These are phyloP conservation scores for Thymelicus acteon DNA, from an alignment of 2,888 invertebrate species.

Conservation along the genomic window DNA sequence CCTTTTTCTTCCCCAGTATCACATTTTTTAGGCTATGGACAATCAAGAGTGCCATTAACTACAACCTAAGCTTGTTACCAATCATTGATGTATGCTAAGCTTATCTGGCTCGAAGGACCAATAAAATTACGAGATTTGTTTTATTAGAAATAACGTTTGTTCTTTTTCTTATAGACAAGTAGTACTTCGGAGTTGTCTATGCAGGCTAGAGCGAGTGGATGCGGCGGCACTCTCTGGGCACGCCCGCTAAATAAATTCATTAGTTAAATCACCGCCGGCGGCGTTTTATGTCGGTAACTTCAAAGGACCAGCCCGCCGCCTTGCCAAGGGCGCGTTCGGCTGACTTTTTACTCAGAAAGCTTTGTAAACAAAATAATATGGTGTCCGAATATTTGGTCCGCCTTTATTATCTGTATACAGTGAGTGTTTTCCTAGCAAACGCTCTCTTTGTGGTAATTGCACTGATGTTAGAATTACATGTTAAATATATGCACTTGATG, in stretches of 20 bases:
- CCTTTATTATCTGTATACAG: conserved; percentile 81
- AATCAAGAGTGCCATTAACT: background rate
- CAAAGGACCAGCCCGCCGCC: conserved; percentile 75
- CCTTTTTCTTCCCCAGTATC: too few species aligned
- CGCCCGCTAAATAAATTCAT: conserved; percentile 85
- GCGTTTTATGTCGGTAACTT: conserved; percentile 84
- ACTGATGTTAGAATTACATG: conserved; percentile 58
- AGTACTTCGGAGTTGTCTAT: conserved; percentile 38
- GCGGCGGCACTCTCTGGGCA: conserved; percentile 59
- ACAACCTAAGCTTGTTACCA: background rate
- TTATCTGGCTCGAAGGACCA: conserved; percentile 39
- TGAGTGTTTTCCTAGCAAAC: conserved; percentile 74
- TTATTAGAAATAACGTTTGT: background rate
- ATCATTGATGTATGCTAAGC: background rate
- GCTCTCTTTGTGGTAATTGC: conserved; percentile 71
- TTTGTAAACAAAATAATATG: conserved; percentile 84
- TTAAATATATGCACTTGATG: too few species aligned
- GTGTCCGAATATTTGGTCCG: conserved; percentile 82
- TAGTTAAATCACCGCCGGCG: conserved; percentile 85
- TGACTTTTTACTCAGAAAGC: conserved; percentile 83
- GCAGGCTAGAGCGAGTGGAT: conserved; percentile 45
- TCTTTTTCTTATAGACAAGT: conserved; percentile 14
- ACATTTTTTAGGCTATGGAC: too few species aligned
- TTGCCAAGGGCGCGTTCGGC: conserved; percentile 75
- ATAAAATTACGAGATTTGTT: conserved; percentile 34